phyloP scores from a whole-genome alignment of 2,888 invertebrate genomes.

The Argynnis bischoffii region DNA sequence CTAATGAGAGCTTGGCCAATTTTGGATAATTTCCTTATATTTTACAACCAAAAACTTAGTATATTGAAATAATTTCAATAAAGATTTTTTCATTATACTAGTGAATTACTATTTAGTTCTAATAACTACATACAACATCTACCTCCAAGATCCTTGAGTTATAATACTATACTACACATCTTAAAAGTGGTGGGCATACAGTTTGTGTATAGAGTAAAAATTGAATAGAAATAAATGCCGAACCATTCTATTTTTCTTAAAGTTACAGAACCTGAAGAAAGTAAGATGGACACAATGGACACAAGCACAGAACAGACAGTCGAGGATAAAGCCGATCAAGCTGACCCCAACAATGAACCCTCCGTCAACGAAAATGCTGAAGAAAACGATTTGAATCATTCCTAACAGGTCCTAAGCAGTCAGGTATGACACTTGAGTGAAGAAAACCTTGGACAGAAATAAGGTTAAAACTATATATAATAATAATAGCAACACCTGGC shows the following conservation, averaged over 20 bases:
- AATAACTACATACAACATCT: neutral
- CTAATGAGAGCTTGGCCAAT: no score
- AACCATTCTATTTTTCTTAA: slow-evolving; percentile 9
- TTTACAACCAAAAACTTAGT: no score
- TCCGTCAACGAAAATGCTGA: neutral
- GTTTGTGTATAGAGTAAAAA: no score
- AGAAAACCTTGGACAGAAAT: neutral
- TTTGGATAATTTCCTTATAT: no score
- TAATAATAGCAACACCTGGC: neutral
- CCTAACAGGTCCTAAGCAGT: slow-evolving; percentile 15
- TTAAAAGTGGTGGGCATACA: no score
- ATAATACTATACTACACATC: no score
- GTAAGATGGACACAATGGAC: slow-evolving; percentile 50
- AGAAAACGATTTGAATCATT: slow-evolving; percentile 9
- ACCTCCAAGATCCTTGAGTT: no score
- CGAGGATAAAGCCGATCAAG: slow-evolving; percentile 8
- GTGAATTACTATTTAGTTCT: neutral
- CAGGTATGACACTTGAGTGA: slow-evolving; percentile 15
- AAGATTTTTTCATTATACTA: no score
- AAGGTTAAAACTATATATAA: neutral
- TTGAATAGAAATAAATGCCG: slow-evolving; percentile 3
- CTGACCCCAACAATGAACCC: slow-evolving; percentile 17
- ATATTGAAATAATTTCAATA: neutral
- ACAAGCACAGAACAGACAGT: slow-evolving; percentile 36
- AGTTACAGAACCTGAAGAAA: slow-evolving; percentile 47